Conservation (phyloP, 2,113 vertebrate genomes). For the Pelecanoides urinatrix region DNA sequence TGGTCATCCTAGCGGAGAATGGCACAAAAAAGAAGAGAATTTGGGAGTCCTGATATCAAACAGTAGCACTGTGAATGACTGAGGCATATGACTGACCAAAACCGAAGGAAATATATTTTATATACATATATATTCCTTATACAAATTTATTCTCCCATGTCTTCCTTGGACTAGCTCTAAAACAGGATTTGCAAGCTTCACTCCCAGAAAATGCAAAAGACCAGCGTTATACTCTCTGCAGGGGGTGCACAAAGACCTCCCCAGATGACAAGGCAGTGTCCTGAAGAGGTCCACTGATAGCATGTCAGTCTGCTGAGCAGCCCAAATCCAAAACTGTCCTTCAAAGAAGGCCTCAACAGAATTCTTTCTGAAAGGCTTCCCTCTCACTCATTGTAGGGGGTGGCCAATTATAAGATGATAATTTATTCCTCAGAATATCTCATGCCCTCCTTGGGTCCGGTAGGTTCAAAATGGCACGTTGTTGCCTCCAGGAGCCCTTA, state of each 20-base stretch:
- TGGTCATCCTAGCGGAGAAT: neutral
- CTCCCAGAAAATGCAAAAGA: neutral
- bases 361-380: neutral
- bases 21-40: neutral
- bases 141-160: neutral
- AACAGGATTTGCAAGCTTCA: neutral
- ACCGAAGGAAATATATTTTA: neutral
- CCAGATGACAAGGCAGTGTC: neutral
- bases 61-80: neutral
- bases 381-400: neutral
- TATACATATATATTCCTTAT: neutral
- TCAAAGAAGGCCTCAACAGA: neutral
- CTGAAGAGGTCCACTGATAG: neutral
- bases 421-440: neutral
- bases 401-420: neutral
- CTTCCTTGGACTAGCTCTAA: neutral
- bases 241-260: neutral
- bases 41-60: neutral
- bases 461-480: neutral
- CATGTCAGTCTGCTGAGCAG: neutral
- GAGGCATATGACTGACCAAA: neutral
- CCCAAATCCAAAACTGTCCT: neutral
- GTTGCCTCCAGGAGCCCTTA: neutral
- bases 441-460: fast-evolving
- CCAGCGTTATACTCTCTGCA: neutral